Conservation (phyloP, 2,113 vertebrate species). For the Motacilla tschutschensis region DNA sequence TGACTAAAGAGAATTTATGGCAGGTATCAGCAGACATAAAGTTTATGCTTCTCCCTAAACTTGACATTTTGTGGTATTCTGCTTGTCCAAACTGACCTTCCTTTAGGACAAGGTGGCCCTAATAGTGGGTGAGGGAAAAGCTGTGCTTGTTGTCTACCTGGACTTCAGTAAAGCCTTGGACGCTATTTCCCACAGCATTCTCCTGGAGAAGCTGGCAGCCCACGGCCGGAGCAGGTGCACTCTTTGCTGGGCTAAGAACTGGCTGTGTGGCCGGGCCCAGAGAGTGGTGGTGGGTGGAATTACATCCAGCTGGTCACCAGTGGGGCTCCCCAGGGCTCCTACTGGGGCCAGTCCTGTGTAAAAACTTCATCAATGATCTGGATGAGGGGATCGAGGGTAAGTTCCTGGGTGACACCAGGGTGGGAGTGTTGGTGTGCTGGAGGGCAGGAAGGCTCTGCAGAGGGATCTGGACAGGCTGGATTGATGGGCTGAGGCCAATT, state of each 20-base stretch:
- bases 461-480: background rate
- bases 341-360: background rate
- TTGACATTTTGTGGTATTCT: background rate
- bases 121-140: background rate
- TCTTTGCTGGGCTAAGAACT: background rate
- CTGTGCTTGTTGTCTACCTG: background rate
- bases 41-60: background rate
- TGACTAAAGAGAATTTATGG: background rate
- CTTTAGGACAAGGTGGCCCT: background rate
- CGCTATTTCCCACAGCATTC: background rate
- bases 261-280: accelerated
- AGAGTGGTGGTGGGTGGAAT: background rate
- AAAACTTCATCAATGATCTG: background rate
- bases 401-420: background rate
- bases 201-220: background rate
- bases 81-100: background rate
- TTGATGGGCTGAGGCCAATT: accelerated
- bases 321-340: background rate
- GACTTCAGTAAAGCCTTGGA: background rate
- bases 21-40: background rate
- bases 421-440: background rate
- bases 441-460: background rate
- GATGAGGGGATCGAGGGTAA: accelerated
- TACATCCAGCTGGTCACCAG: background rate
- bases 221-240: background rate